Evolutionary conservation across 2,113 vertebrate species (phyloP).

Genomic region (Muntiacus reevesi): DNA sequence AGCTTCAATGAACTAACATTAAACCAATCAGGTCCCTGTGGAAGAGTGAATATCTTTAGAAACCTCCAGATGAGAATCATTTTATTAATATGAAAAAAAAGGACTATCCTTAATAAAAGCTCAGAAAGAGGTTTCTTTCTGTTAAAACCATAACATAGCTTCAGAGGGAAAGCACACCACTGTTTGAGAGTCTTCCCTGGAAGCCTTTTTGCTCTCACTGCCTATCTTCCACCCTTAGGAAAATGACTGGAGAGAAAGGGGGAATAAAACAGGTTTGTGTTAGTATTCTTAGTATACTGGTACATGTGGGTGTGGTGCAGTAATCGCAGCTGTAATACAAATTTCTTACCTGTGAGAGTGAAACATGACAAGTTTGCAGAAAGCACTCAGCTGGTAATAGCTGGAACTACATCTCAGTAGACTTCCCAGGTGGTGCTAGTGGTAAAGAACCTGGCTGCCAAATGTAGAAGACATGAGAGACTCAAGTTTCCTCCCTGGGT

Average conservation of each 20-base stretch:
- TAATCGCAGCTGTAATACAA: background rate
- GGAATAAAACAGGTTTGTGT: background rate
- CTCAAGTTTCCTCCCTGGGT: background rate
- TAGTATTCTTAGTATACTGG: too few relatives aligned
- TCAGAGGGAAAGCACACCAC: background rate
- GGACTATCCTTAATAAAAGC: background rate
- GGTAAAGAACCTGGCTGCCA: background rate
- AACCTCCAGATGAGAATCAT: background rate
- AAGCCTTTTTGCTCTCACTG: background rate
- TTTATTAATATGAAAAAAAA: background rate
- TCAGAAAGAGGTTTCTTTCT: background rate
- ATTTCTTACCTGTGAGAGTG: background rate
- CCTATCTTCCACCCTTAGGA: background rate
- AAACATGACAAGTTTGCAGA: background rate
- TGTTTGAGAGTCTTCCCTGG: background rate
- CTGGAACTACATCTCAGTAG: background rate
- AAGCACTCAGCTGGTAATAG: background rate
- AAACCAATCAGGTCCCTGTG: background rate
- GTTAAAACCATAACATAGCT: background rate
- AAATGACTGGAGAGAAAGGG: background rate
- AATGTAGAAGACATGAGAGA: background rate
- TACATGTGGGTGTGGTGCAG: background rate
- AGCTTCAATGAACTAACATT: background rate
- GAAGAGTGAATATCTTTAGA: background rate
- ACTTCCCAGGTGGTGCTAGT: background rate